A percentile compares a stretch with the other conserved stretches of the same genome.
These are phyloP conservation scores for Onthophagus sagittarius DNA, from an alignment of 2,888 invertebrate species.

Conservation along the genomic window DNA sequence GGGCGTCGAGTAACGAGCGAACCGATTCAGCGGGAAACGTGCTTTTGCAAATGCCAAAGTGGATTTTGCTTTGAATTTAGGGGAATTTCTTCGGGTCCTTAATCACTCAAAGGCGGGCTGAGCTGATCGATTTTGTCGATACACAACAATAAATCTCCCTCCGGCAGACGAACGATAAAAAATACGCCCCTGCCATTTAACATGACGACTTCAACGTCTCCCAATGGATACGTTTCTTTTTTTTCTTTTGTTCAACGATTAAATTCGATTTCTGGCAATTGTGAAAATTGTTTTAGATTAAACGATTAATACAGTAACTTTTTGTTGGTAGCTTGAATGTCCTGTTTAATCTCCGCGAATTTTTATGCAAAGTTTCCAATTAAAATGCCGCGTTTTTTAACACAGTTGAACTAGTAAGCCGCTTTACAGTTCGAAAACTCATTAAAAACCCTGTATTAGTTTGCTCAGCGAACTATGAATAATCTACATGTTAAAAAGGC, in stretches of 20 bases:
- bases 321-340: not conserved
- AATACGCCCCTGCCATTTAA: not conserved
- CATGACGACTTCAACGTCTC: not conserved
- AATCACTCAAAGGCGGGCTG: not conserved
- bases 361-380: not conserved
- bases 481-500: slow-evolving; percentile 11
- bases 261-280: not conserved
- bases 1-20: not conserved
- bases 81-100: not conserved
- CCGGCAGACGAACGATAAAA: not conserved
- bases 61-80: not conserved
- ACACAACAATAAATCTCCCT: not conserved
- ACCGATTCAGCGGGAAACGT: not conserved
- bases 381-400: not conserved
- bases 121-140: not conserved
- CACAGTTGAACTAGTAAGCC: not conserved
- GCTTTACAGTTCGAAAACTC: slow-evolving; percentile 2
- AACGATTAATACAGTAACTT: not conserved
- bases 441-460: slow-evolving; percentile 3
- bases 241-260: not conserved
- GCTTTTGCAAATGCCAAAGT: not conserved
- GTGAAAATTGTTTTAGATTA: not conserved
- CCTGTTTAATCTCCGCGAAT: not conserved
- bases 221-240: not conserved
- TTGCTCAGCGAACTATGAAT: slow-evolving; percentile 9